Evolutionary conservation across 2,797 vertebrate genomes (phyloP), one percentile per base, ranked within the genome.

Genomic region (Stomatorhinus walkeri): DNA sequence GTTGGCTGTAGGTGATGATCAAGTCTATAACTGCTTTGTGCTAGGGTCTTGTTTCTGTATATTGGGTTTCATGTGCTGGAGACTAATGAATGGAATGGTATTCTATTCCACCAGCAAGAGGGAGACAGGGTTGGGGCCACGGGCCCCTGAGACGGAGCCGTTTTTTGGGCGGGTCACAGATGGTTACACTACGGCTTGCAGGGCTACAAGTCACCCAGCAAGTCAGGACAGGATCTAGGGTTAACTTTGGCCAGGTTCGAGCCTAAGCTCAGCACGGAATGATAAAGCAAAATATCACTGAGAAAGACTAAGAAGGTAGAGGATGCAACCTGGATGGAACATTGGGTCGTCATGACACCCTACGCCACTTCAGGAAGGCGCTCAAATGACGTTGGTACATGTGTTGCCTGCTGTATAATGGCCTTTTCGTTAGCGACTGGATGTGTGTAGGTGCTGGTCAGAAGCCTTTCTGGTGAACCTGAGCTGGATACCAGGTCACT

Each of bases 21-120:
- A 32, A 32, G 28, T 52, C 54, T n/a, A 1, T 32, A 51, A 49
- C n/a, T 51, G 56, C 59, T 43, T 89, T 89, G 88, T 89, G 28
- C 79, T 22, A 9, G 48, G 36, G 86, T 48, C 48, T 76, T 87
- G 61, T 87, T 56, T 89, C 83, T 87, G 32, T 5, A 46, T 28
- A 76, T 89, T 49, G 40, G 4, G 28, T 89, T 86, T 87, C 88
- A 88, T 88, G 52, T 64, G 10, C 79, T 85, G 54, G 76, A 88
- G 22, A 56, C 5, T 28, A 43, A 84, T 85, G 81, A 88, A 88
- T 85, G 56, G 88, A 9, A 43, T 32, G 22, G 81, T 64, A 43
- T 88, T 56, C 40, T 14, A 43, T 88, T 85, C 22, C n/a, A 59
- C 22, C 79, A 84, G 76, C n/a, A 48, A 83, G 52, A 59, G 36